Conservation (phyloP, 1,140 invertebrate species). For the Thalassaphorura encarpata region DNA sequence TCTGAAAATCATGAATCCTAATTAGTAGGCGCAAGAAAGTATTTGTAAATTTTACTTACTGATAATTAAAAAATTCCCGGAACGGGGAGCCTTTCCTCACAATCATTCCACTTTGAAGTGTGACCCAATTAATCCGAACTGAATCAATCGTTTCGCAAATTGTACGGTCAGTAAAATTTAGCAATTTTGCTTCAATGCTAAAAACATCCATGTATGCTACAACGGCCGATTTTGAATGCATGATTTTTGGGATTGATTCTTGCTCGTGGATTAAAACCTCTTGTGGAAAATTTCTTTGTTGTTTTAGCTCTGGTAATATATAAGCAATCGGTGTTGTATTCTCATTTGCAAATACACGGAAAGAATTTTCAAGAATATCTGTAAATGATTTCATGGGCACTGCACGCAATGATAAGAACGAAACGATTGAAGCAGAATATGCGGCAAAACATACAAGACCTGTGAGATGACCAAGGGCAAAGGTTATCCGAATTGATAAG, state of each 20-base stretch:
- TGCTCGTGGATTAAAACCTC: neutral
- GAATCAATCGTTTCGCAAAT: constrained; percentile 2
- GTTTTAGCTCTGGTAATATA: neutral
- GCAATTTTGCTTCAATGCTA: neutral
- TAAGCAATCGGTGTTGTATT: neutral
- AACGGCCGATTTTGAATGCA: neutral
- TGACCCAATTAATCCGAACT: neutral
- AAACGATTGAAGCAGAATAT: constrained; percentile 18
- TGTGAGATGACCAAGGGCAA: constrained; percentile 6
- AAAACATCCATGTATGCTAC: constrained; percentile 12
- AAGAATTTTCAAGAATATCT: constrained; percentile 1
- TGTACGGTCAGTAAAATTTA: neutral
- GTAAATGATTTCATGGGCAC: constrained; percentile 8
- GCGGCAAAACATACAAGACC: constrained; percentile 13
- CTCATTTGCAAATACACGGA: constrained; percentile 1
- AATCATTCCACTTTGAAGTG: constrained; percentile 16
- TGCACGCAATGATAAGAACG: neutral
- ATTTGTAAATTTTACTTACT: neutral
- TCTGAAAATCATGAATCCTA: neutral
- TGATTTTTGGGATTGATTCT: constrained; percentile 1
- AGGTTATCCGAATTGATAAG: constrained; percentile 1
- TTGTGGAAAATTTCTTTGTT: no score
- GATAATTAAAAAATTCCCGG: constrained; percentile 12
- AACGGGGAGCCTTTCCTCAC: constrained; percentile 13
- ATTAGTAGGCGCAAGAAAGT: neutral